Percentiles rank a stretch among this genome's conserved stretches.
Evolutionary conservation across 2,888 invertebrate genomes (phyloP).

Genomic region (Drosophila neotestacea): DNA sequence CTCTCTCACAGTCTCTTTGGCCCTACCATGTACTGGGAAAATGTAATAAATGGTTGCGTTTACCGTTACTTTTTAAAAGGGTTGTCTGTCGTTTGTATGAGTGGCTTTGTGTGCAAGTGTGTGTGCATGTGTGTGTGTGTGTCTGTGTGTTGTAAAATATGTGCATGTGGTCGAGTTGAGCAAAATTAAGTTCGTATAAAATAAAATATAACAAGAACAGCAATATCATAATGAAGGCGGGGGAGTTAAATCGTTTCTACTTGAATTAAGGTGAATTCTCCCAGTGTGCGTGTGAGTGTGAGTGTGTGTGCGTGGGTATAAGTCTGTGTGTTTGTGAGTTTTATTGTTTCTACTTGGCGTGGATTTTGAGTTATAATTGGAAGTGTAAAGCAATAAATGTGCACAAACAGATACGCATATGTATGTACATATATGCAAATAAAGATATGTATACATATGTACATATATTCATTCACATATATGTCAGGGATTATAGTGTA

Average conservation of each 20-base stretch:
- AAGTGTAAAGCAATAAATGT: conserved; percentile 74
- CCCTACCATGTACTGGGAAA: conserved; percentile 47
- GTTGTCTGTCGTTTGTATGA: conserved; percentile 67
- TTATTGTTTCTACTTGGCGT: conserved; percentile 73
- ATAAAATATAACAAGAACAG: conserved; percentile 71
- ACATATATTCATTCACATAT: neutral
- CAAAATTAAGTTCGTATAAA: conserved; percentile 79
- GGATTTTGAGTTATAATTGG: conserved; percentile 77
- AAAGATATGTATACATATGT: too few relatives aligned
- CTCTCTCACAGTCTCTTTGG: conserved; percentile 12
- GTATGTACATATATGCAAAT: conserved; percentile 1
- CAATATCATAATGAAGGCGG: conserved; percentile 69
- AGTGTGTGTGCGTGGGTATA: conserved; percentile 56
- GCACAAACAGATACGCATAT: conserved; percentile 21
- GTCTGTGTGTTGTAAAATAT: conserved; percentile 54
- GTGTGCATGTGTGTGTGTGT: conserved; percentile 28
- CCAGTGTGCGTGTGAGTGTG: conserved; percentile 21
- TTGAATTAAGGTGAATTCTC: conserved; percentile 75
- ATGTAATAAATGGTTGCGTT: conserved; percentile 79
- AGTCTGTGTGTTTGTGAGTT: conserved; percentile 60
- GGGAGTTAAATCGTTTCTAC: conserved; percentile 77
- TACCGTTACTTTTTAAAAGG: conserved; percentile 78
- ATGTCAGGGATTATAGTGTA: neutral
- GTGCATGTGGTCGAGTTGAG: conserved; percentile 68
- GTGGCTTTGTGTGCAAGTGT: conserved; percentile 34